Base-by-base conservation (phyloP, 2,888 invertebrate species). In the Reticulitermes lucifugus region DNA sequence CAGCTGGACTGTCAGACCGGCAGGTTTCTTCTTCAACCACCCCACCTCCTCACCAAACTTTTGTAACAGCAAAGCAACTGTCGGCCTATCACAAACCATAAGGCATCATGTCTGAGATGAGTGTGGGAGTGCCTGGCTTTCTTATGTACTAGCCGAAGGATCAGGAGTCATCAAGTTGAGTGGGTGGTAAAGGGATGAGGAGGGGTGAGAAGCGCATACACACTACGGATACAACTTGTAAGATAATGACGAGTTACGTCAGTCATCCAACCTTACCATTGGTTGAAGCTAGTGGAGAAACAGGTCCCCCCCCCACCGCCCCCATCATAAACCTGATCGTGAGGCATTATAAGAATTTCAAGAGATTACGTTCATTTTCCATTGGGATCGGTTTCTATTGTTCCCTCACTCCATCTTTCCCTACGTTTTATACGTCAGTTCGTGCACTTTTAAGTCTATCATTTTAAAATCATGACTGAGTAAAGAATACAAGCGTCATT, bases 171-270 rank as follows among this genome's bases (percentile, higher is more conserved):
- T 29, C 70, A 70, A 73, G 35, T 18, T 5, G 41, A 73, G 73
- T 41, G 21, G 73, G 73, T 41, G 73, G 73, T 12, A 41, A 18
- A 55, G 55, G 25, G 65, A 25, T 5, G 65, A 2, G 18, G 41
- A 46, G 77, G 77, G 51, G 77, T 46, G 43, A 77, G 70, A 70
- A 41, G 43, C 12, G 25, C 12, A 41, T 55, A 77, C 73, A 77
- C 77, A 84, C 79, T 84, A 84, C 79, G 83, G 83, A 85, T 79
- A 83, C 80, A 84, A 87, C 65, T 43, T 81, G 65, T n/a, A 88
- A 88, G 88, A 89, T 91, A 91, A 91, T 91, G 91, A 91, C 88
- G 90, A 91, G 91, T 90, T 90, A 89, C 90, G 91, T 91, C 91
- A 91, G 89, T 91, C 91, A 91, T 88, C 89, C 43, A 21, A 79